Conservation (phyloP, 2,888 invertebrate species). For the Sepiola atlantica region DNA sequence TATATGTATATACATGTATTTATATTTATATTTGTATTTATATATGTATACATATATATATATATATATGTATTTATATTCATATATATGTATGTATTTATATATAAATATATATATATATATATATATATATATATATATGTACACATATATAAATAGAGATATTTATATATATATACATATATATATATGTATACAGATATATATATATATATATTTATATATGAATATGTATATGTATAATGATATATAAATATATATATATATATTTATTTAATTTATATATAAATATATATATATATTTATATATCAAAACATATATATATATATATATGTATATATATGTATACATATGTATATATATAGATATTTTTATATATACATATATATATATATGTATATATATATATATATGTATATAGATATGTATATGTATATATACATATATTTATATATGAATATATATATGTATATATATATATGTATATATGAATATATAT, state of each 20-base stretch:
- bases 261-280: no score
- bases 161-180: no score
- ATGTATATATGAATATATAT: not conserved
- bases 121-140: no score
- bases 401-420: not conserved
- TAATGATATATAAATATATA: not conserved
- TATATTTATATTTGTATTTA: no score
- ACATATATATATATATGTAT: not conserved
- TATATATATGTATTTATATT: not conserved
- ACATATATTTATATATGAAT: not conserved
- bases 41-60: no score
- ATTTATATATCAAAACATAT: not conserved
- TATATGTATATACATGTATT: no score
- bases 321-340: not conserved
- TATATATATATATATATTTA: not conserved
- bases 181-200: not conserved
- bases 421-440: not conserved
- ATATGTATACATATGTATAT: no score
- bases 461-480: not conserved
- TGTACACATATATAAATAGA: no score
- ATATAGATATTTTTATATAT: no score
- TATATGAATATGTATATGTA: no score
- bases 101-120: no score
- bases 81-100: not conserved
- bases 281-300: not conserved